Evolutionary conservation across 1,140 invertebrate genomes (phyloP).

Genomic region (Euborellia annulipes): DNA sequence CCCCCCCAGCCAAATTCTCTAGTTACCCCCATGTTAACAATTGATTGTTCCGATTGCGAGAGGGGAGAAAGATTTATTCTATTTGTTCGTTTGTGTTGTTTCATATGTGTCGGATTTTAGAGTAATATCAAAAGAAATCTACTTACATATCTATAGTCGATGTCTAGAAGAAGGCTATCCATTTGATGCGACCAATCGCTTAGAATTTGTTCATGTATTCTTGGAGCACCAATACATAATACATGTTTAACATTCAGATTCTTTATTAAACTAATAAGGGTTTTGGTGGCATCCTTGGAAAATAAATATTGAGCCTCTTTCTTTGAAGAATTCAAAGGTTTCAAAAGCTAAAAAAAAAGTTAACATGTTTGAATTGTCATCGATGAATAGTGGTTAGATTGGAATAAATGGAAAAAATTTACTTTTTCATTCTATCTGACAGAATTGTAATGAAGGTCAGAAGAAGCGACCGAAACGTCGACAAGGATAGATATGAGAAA

Average conservation of each 20-base stretch:
- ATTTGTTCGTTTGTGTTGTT: too few species aligned
- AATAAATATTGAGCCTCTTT: conserved; percentile 66
- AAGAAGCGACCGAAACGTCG: too few species aligned
- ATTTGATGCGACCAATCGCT: conserved; percentile 30
- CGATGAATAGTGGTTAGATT: not conserved
- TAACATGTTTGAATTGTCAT: not conserved
- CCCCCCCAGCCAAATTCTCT: too few species aligned
- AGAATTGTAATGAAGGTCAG: too few species aligned
- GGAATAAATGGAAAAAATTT: too few species aligned
- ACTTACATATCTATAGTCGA: conserved; percentile 52
- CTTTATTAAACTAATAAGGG: conserved; percentile 35
- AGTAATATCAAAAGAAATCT: too few species aligned
- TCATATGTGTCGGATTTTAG: too few species aligned
- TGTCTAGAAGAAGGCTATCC: conserved; percentile 54
- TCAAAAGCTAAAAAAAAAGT: conserved; percentile 27
- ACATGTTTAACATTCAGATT: conserved; percentile 39
- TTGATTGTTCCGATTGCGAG: too few species aligned
- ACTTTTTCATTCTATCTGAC: too few species aligned
- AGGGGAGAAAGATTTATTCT: too few species aligned
- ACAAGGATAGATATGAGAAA: too few species aligned
- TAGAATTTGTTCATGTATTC: conserved; percentile 50
- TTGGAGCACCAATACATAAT: conserved; percentile 62
- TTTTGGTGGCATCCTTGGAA: conserved; percentile 34
- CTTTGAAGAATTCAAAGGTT: conserved; percentile 43
- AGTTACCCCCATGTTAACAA: too few species aligned